These are phyloP conservation scores for Tetramorium parvispinum DNA, from an alignment of 1,140 invertebrate genomes.

Conservation along the genomic window DNA sequence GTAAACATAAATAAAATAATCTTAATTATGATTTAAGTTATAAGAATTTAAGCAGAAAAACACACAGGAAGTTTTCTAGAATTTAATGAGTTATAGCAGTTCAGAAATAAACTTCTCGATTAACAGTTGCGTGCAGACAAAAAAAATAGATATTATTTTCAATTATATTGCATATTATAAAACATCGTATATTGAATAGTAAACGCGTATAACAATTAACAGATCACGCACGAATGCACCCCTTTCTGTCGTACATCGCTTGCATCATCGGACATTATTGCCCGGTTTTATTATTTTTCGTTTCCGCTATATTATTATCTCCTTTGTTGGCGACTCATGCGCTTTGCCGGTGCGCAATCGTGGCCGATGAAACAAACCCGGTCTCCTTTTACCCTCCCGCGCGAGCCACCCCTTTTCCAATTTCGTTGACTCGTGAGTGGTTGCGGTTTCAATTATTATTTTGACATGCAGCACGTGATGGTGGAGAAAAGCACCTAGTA, in stretches of 20 bases:
- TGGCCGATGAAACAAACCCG: not conserved
- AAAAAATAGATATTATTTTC: not conserved
- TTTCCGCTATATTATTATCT: slow-evolving; percentile 38
- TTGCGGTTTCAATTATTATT: slow-evolving; percentile 58
- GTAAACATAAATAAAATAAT: not conserved
- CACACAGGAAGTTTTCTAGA: not conserved
- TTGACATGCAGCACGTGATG: not conserved
- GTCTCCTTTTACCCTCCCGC: not conserved
- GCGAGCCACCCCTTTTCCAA: slow-evolving; percentile 23
- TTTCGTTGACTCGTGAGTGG: slow-evolving; percentile 43
- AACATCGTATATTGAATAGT: not conserved
- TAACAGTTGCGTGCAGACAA: not conserved
- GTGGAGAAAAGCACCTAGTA: slow-evolving; percentile 29
- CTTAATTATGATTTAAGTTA: not conserved
- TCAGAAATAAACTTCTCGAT: not conserved
- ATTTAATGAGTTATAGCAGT: not conserved
- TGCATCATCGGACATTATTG: not conserved
- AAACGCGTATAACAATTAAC: slow-evolving; percentile 29
- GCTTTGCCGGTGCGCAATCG: slow-evolving; percentile 5
- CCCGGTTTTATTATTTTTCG: not conserved
- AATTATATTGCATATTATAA: not conserved
- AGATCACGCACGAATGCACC: slow-evolving; percentile 41
- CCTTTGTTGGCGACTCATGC: slow-evolving; percentile 47
- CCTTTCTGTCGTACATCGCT: slow-evolving; percentile 1
- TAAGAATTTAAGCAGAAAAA: not conserved